Base-by-base conservation (phyloP, 2,888 invertebrate species). In the Xylota sylvarum region DNA sequence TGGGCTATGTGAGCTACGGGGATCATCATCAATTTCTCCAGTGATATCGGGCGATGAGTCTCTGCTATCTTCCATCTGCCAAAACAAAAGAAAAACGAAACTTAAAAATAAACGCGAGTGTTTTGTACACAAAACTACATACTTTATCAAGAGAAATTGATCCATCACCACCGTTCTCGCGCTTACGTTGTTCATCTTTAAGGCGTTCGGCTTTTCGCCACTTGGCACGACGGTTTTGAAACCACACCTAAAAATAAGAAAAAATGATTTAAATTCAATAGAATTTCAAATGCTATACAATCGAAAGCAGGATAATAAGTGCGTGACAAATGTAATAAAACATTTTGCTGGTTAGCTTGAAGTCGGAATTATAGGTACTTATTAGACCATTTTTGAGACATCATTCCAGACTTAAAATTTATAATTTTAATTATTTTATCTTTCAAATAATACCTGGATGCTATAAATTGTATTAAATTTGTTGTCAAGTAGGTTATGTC, bases 151-250 rank as follows among this genome's bases (percentile, higher is more conserved):
- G 94, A 81, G 95, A 93, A 89, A 95, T 94, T 23, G 95, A 93
- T 89, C 94, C 93, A 76, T 94, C 94, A 48, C 95, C 95, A 64
- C 94, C 94, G 12, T 96, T 96, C 89, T 97, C 97, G 64, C 97
- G 93, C 91, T 97, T 97, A 83, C 97, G 94, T 92, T 97, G 97
- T 90, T 98, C 98, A 91, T 98, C 97, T 93, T 97, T 97, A 91
- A 98, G 94, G 37, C 98, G 94, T 92, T 98, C 97, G 56, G 97
- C 97, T 93, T 98, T 98, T 85, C 98, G 94, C 97, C 97, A 98
- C 93, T 98, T 98, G 48, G 98, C 98, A 79, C 98, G 94, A 52
- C 98, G 94, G 91, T 98, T 98, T 94, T 98, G 97, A 92, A 97
- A 97, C 97, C 97, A 98, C 37, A 97, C 97, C 97, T 97, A 93